phyloP scores from a whole-genome alignment of 2,888 invertebrate species.

The Oscheius myriophilus region DNA sequence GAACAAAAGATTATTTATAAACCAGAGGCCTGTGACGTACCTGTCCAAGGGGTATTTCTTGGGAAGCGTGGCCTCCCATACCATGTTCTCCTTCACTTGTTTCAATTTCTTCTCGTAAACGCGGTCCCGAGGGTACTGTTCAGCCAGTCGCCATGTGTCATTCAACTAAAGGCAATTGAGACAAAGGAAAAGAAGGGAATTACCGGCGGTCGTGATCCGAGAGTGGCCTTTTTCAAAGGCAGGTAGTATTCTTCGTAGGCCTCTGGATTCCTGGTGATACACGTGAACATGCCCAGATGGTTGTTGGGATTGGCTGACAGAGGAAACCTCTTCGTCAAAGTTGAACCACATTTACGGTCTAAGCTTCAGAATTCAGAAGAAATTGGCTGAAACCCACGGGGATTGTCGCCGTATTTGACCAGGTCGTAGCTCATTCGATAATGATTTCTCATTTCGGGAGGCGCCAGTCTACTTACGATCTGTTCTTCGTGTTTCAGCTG shows the following conservation, averaged over 20 bases:
- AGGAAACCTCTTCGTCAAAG: constrained; percentile 37
- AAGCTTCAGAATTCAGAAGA: background rate
- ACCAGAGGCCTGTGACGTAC: background rate
- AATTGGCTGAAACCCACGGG: constrained; percentile 28
- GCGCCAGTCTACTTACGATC: constrained; percentile 26
- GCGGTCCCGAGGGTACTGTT: constrained; percentile 42
- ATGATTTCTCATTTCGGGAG: constrained; percentile 11
- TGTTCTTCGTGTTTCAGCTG: constrained; percentile 21
- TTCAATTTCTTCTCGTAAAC: constrained; percentile 42
- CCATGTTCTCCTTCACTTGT: constrained; percentile 20
- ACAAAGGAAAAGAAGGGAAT: constrained; percentile 1
- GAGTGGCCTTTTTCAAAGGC: constrained; percentile 30
- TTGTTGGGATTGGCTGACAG: constrained; percentile 35
- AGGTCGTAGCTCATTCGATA: constrained; percentile 39
- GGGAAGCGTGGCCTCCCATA: background rate
- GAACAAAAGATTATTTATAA: background rate
- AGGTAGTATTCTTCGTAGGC: constrained; percentile 36
- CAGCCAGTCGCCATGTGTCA: constrained; percentile 46
- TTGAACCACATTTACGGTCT: constrained; percentile 38
- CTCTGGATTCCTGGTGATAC: constrained; percentile 26
- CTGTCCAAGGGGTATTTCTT: constrained; percentile 23
- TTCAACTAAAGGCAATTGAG: constrained; percentile 37
- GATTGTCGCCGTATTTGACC: constrained; percentile 46
- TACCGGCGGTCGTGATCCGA: constrained; percentile 34
- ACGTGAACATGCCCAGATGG: constrained; percentile 30